Conservation (phyloP, 2,888 invertebrate genomes). For the Xestobium rufovillosum region DNA sequence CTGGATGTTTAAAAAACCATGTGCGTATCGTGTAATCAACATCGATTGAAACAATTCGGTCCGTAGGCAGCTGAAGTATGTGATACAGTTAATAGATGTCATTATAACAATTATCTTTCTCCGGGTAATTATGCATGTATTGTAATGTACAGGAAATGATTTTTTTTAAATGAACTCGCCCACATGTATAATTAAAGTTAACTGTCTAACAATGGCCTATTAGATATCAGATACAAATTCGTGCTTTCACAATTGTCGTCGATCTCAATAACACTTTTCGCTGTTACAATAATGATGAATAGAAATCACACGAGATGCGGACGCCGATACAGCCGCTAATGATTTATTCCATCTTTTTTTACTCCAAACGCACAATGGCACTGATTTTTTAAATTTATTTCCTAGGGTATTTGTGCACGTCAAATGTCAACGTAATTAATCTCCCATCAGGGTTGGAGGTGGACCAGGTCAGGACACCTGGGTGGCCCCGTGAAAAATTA, state of each 20-base stretch:
- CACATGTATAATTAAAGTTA: slow-evolving; percentile 45
- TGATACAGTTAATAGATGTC: slow-evolving; percentile 41
- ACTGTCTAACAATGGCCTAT: slow-evolving; percentile 45
- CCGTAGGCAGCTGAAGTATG: slow-evolving; percentile 13
- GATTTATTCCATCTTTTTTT: no score
- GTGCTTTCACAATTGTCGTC: slow-evolving; percentile 38
- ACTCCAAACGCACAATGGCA: no score
- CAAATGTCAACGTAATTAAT: no score
- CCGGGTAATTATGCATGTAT: slow-evolving; percentile 45
- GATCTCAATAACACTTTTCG: slow-evolving; percentile 34
- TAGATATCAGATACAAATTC: slow-evolving; percentile 38
- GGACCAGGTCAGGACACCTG: no score
- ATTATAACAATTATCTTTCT: slow-evolving; percentile 44
- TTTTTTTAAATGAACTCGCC: slow-evolving; percentile 45
- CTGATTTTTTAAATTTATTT: no score
- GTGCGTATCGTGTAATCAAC: neutral
- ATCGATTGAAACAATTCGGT: neutral
- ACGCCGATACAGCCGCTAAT: no score
- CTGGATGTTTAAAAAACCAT: no score
- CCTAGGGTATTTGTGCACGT: no score
- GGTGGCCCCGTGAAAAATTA: no score
- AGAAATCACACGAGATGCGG: no score
- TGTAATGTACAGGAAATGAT: slow-evolving; percentile 44
- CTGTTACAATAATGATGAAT: no score
- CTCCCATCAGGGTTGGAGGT: no score